phyloP scores from a whole-genome alignment of 2,113 vertebrate species.

The Panthera tigris region DNA sequence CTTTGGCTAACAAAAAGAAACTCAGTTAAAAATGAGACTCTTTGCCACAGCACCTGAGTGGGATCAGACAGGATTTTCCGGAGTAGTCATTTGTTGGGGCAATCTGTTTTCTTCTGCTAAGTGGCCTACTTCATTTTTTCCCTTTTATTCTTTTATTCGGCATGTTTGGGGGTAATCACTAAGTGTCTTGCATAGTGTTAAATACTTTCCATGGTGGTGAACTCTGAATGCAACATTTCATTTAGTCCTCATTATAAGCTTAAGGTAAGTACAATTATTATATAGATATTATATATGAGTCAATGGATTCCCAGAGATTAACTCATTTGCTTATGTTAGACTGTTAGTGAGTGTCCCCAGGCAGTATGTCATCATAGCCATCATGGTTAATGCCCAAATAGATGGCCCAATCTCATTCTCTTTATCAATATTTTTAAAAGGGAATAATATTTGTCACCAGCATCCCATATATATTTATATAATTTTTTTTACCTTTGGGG shows the following conservation, averaged over 20 bases:
- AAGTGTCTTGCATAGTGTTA: not conserved
- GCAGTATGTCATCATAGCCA: not conserved
- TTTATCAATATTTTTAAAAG: constrained; percentile 2
- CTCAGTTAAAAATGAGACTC: not conserved
- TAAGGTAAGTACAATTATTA: not conserved
- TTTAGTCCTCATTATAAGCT: not conserved
- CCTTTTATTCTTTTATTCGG: not conserved
- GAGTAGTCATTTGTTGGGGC: not conserved
- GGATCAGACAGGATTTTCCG: not conserved
- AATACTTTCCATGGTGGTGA: not conserved
- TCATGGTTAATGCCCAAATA: not conserved
- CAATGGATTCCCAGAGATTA: not conserved
- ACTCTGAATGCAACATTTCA: not conserved
- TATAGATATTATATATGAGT: not conserved
- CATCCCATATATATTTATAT: not conserved
- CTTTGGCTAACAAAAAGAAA: not conserved
- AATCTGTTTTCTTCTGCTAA: not conserved
- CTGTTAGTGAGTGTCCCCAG: not conserved
- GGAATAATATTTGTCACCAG: not conserved
- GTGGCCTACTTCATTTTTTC: not conserved
- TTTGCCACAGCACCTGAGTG: not conserved
- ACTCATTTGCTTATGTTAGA: not conserved
- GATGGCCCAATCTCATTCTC: not conserved
- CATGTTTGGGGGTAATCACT: not conserved
- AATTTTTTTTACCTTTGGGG: not conserved